Conservation (phyloP, 2,797 vertebrate species). For the Fistularia tabacaria region DNA sequence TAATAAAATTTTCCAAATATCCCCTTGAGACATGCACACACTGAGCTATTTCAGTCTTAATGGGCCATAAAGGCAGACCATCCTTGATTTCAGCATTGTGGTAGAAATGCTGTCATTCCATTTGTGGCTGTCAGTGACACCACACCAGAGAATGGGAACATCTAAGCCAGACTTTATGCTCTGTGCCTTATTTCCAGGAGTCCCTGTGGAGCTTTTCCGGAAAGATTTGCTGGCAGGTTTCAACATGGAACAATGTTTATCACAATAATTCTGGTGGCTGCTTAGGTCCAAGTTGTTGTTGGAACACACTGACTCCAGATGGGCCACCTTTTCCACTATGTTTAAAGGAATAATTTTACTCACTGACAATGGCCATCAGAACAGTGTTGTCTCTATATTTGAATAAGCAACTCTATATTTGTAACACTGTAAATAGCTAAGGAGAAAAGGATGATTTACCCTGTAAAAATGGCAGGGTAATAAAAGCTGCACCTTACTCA, state of each 20-base stretch:
- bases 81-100: too few relatives aligned
- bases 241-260: constrained; percentile 50
- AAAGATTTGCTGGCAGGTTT: constrained; percentile 43
- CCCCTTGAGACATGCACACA: not conserved
- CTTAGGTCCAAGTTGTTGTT: constrained; percentile 50
- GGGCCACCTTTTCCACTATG: constrained; percentile 40
- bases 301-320: constrained; percentile 53
- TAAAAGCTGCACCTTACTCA: too few relatives aligned
- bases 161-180: constrained; percentile 14
- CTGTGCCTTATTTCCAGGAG: constrained; percentile 17
- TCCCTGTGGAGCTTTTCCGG: constrained; percentile 37
- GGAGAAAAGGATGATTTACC: constrained; percentile 4
- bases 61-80: too few relatives aligned
- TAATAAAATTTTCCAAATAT: not conserved
- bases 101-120: too few relatives aligned
- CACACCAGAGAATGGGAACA: not conserved
- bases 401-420: constrained; percentile 16
- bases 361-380: constrained; percentile 38
- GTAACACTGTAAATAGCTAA: constrained; percentile 1
- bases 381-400: constrained; percentile 46
- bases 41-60: too few relatives aligned
- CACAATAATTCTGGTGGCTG: constrained; percentile 17
- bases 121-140: too few relatives aligned
- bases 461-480: not conserved
- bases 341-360: constrained; percentile 50